Percentiles rank a stretch among this genome's conserved stretches.
Conservation (phyloP, 2,888 invertebrate genomes). For the Disparrhopalites patrizii region DNA sequence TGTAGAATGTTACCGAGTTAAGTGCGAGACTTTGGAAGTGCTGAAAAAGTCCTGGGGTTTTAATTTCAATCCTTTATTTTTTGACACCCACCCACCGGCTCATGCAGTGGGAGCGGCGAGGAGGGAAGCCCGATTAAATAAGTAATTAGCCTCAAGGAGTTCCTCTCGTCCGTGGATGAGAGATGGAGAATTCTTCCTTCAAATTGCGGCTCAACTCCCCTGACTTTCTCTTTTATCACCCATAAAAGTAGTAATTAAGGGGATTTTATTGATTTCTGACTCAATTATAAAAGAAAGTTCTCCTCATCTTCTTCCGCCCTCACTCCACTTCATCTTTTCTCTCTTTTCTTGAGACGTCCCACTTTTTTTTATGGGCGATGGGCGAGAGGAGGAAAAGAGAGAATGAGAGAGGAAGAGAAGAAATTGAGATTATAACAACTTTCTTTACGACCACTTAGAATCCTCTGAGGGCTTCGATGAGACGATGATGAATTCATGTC, state of each 20-base stretch:
- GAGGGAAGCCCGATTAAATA: constrained; percentile 14
- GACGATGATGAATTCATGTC: no score
- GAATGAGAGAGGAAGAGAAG: no score
- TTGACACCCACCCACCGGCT: constrained; percentile 26
- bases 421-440: no score
- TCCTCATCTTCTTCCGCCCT: not conserved
- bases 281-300: constrained; percentile 4
- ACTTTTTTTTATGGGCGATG: no score
- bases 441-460: no score
- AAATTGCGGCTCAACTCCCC: not conserved
- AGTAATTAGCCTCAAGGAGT: constrained; percentile 19
- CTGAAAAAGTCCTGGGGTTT: constrained; percentile 20
- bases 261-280: constrained; percentile 6
- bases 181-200: not conserved
- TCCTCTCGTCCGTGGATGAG: not conserved
- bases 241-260: constrained; percentile 18
- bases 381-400: no score
- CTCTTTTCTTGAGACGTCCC: no score
- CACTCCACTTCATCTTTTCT: not conserved
- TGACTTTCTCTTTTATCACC: constrained; percentile 20
- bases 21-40: no score
- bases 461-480: no score
- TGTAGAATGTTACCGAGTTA: no score
- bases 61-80: constrained; percentile 22
- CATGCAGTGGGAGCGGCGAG: not conserved